phyloP scores from a whole-genome alignment of 2,888 invertebrate species.

The Platycheirus rosarum region DNA sequence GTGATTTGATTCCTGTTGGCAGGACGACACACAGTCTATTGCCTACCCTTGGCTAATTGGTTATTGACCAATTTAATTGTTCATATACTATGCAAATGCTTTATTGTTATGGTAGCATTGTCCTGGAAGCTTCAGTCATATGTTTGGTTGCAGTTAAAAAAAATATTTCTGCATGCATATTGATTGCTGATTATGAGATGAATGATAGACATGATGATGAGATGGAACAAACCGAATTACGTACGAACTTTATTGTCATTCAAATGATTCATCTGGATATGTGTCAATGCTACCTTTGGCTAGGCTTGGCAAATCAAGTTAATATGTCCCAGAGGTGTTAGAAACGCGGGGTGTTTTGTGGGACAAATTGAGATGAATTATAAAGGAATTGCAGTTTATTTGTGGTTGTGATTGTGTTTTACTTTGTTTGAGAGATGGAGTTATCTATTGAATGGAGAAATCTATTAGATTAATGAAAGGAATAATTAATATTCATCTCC shows the following conservation, averaged over 20 bases:
- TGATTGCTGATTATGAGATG: constrained; percentile 14
- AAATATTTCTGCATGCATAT: constrained; percentile 1
- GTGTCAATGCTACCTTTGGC: not conserved
- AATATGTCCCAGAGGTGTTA: constrained; percentile 19
- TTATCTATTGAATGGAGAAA: not conserved
- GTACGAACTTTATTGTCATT: constrained; percentile 19
- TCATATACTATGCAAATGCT: constrained; percentile 15
- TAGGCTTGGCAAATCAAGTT: constrained; percentile 12
- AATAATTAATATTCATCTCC: constrained; percentile 3
- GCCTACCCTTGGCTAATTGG: constrained; percentile 36
- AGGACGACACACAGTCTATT: constrained; percentile 9
- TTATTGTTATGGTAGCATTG: constrained; percentile 1
- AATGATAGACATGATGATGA: constrained; percentile 1
- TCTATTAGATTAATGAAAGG: constrained; percentile 4
- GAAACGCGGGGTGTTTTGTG: not conserved
- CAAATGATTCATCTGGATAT: not conserved
- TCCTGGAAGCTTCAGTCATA: constrained; percentile 1
- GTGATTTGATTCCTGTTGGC: constrained; percentile 56
- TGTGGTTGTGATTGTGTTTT: not conserved
- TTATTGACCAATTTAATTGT: constrained; percentile 61
- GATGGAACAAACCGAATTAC: constrained; percentile 9
- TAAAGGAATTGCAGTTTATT: not conserved
- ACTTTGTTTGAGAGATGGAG: not conserved
- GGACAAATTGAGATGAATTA: constrained; percentile 14
- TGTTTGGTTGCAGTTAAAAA: not conserved